Base-by-base conservation (phyloP, 1,140 invertebrate genomes). In the Drosophila mayri region DNA sequence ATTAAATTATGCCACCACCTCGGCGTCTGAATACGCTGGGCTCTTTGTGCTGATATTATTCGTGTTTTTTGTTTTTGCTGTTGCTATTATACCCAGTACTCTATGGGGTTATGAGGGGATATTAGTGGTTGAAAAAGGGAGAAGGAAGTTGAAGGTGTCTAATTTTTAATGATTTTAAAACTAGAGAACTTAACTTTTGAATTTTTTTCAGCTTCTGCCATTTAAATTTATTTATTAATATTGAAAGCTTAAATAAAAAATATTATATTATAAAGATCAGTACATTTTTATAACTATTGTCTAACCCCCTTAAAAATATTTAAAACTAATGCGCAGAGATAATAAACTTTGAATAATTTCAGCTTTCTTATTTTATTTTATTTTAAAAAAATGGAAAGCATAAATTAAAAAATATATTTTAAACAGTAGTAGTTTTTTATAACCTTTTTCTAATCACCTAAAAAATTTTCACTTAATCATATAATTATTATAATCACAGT, bases 1-100 rank as follows among this genome's bases (percentile, higher is more conserved):
- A 88, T 90, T 88, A 88, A 88, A 88, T 88, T 88, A 88, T 88
- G 85, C 85, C 83, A 74, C 76, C 62, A 54, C 66, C 70, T 68
- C 38, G 66, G 37, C 67, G 64, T 46, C 83, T 50, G 72, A 60
- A 46, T 50, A 61, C 47, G 58, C 28, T 58, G 62, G 66, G 47
- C 66, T 70, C 66, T 67, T 80, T 84, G 65, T 60, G 60, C 50
- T 65, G 44, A 28, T 47, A 68, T 70, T 50, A 58, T 35, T 37
- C 35, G 8, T 41, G 38, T 22, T 37, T 38, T 25, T 25, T 25
- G 22, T 25, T 28, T 47, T 60, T 49, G 25, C 38, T 63, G 47
- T 38, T 43, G 43, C 47, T 11, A 55, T 55, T 38, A 55, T 38
- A 55, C 35, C 52, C 35, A 38, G 20, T 55, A 10, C 4, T 38